Evolutionary conservation across 2,797 vertebrate genomes (phyloP).

Genomic region (Gobionotothen gibberifrons): DNA sequence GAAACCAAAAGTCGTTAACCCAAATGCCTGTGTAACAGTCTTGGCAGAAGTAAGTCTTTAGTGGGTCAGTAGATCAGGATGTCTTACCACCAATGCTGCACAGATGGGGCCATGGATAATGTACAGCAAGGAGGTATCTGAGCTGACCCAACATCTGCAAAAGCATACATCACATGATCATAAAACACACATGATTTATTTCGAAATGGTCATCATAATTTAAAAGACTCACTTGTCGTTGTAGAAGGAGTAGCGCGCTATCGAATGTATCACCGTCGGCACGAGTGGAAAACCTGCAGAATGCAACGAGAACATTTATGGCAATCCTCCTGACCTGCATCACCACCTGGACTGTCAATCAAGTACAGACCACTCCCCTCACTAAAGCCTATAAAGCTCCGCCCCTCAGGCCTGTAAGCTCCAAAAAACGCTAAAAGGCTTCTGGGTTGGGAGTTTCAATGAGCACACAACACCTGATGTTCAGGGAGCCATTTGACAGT

Average conservation of each 20-base stretch:
- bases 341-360: no score
- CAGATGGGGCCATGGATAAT: constrained; percentile 97
- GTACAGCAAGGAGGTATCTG: constrained; percentile 93
- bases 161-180: neutral
- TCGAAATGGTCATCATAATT: neutral
- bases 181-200: neutral
- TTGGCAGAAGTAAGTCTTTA: neutral
- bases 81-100: constrained; percentile 93
- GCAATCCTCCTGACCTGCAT: no score
- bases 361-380: no score
- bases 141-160: constrained; percentile 94
- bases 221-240: constrained; percentile 90
- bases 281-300: constrained; percentile 93
- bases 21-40: no score
- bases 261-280: constrained; percentile 91
- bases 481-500: no score
- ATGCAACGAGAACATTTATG: neutral
- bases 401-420: no score
- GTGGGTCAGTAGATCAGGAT: neutral
- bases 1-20: neutral
- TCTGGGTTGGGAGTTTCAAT: no score
- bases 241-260: constrained; percentile 92
- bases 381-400: no score
- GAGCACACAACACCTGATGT: no score
- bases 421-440: no score